These are phyloP conservation scores for Tinamus major DNA, from an alignment of 2,797 vertebrate genomes.

Conservation along the genomic window DNA sequence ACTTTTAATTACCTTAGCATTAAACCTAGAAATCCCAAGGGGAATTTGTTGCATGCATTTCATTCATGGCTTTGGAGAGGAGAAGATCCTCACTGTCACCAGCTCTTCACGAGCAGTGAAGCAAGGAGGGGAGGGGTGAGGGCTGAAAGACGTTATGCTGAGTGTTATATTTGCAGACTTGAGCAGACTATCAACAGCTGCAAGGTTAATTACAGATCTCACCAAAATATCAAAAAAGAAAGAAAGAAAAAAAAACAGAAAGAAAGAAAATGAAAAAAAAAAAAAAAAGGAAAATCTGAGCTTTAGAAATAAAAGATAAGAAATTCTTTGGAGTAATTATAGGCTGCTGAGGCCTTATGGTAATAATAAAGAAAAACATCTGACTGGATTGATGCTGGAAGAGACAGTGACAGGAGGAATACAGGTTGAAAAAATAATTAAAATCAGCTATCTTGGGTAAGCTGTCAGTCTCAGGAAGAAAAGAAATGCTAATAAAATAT, in stretches of 20 bases:
- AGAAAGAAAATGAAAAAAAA: conserved; percentile 61
- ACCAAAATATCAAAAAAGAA: conserved; percentile 37
- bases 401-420: conserved; percentile 80
- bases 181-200: conserved; percentile 72
- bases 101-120: background rate
- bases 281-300: conserved; percentile 75
- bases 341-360: conserved; percentile 85
- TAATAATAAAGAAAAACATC: conserved; percentile 86
- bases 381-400: conserved; percentile 87
- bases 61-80: conserved; percentile 28
- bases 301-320: conserved; percentile 92
- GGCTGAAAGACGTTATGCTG: background rate
- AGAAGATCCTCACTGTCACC: conserved; percentile 22
- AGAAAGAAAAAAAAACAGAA: conserved; percentile 83
- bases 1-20: conserved; percentile 24
- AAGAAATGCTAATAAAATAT: conserved; percentile 97
- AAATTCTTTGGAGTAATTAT: conserved; percentile 89
- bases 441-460: conserved; percentile 89
- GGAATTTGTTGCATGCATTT: background rate
- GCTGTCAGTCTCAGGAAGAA: conserved; percentile 88
- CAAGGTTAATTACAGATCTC: conserved; percentile 75
- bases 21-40: conserved; percentile 45
- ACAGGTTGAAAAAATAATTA: conserved; percentile 89
- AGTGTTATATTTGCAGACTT: conserved; percentile 32
- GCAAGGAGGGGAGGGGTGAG: background rate